A percentile compares a stretch with the other conserved stretches of the same genome.
Conservation (phyloP, 2,113 vertebrate species). For the Callithrix jacchus region DNA sequence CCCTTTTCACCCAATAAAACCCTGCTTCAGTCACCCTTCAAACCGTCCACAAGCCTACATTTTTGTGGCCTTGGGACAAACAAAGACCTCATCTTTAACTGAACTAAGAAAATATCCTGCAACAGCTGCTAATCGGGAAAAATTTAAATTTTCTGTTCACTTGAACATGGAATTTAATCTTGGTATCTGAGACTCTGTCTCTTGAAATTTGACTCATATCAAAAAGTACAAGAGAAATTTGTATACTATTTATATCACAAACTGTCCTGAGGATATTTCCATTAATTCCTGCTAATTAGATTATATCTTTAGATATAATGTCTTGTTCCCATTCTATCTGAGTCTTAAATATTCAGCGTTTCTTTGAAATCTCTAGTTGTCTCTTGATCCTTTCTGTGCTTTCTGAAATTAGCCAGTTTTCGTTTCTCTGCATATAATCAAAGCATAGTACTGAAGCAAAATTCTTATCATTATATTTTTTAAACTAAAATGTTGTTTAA, state of each 20-base stretch:
- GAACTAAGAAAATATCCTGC: too few relatives aligned
- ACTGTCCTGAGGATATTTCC: neutral
- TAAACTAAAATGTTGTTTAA: neutral
- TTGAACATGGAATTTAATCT: neutral
- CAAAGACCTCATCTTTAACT: too few relatives aligned
- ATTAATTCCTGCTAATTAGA: neutral
- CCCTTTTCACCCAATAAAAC: too few relatives aligned
- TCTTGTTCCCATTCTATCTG: neutral
- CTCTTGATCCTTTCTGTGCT: neutral
- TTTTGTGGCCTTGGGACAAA: too few relatives aligned
- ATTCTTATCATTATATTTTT: neutral
- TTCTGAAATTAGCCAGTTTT: neutral
- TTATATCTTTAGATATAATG: neutral
- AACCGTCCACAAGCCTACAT: too few relatives aligned
- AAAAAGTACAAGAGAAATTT: neutral
- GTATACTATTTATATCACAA: neutral
- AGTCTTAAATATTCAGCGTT: neutral
- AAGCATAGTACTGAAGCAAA: neutral
- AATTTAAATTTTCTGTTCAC: neutral
- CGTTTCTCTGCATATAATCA: neutral
- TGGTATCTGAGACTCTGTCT: neutral
- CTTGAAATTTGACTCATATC: neutral
- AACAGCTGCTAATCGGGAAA: neutral
- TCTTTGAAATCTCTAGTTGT: neutral
- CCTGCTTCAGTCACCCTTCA: too few relatives aligned